Evolutionary conservation across 2,113 vertebrate species (phyloP).

Genomic region (Picathartes gymnocephalus): DNA sequence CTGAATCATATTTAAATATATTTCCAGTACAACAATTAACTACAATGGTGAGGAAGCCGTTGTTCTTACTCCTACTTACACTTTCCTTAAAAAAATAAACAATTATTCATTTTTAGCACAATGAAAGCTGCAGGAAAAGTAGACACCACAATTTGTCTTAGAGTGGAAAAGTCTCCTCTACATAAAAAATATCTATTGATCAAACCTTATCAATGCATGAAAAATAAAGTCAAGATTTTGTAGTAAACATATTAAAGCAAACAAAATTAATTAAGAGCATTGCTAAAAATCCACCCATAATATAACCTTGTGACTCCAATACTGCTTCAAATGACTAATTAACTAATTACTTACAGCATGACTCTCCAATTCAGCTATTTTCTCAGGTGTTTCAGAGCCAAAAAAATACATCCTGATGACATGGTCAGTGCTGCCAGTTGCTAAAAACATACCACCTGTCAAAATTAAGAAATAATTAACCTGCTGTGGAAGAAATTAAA

Average conservation of each 20-base stretch:
- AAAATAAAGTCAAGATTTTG: background rate
- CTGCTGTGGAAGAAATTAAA: background rate
- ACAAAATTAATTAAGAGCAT: background rate
- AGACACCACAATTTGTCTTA: background rate
- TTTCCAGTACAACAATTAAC: background rate
- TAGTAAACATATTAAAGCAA: background rate
- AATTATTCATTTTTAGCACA: background rate
- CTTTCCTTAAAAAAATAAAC: background rate
- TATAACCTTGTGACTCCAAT: background rate
- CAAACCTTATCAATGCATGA: background rate
- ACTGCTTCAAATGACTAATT: background rate
- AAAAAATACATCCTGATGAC: slow-evolving; percentile 96
- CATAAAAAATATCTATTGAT: background rate
- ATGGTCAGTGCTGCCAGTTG: slow-evolving; percentile 95
- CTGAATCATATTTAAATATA: background rate
- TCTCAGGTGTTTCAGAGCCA: slow-evolving; percentile 90
- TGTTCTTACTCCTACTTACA: background rate
- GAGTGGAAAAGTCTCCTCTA: background rate
- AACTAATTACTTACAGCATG: slow-evolving; percentile 83
- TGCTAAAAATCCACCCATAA: background rate
- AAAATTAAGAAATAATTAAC: background rate
- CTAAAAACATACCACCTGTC: slow-evolving; percentile 94
- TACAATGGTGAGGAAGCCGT: background rate
- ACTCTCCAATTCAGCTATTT: slow-evolving; percentile 89
- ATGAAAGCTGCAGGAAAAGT: background rate